Percentiles rank a stretch among this genome's conserved stretches.
Conservation (phyloP, 2,113 vertebrate genomes). For the Podiceps cristatus region DNA sequence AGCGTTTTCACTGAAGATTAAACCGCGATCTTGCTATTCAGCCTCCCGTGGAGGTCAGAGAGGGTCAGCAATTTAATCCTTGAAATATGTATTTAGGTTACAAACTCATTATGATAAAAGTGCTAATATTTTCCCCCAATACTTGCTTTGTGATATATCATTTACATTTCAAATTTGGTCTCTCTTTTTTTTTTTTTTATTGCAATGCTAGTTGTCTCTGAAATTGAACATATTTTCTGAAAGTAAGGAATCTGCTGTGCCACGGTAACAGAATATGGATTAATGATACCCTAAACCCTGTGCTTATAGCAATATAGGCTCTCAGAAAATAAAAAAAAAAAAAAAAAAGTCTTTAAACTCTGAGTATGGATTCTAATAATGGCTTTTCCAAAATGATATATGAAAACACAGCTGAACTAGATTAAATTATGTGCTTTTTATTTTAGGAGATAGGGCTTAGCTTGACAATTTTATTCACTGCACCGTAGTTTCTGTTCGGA, state of each 20-base stretch:
- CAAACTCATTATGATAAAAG: slow-evolving; percentile 57
- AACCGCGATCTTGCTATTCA: slow-evolving; percentile 17
- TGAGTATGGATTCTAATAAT: neutral
- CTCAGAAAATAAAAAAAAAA: neutral
- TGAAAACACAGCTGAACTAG: neutral
- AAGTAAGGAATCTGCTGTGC: neutral
- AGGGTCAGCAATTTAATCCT: slow-evolving; percentile 34
- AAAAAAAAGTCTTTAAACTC: neutral
- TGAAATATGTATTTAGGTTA: slow-evolving; percentile 60
- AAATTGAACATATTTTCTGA: neutral
- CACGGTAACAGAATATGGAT: neutral
- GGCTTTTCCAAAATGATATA: neutral
- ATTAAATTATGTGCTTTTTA: slow-evolving; percentile 9
- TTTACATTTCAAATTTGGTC: slow-evolving; percentile 37
- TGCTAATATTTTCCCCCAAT: slow-evolving; percentile 23
- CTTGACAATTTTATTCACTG: neutral
- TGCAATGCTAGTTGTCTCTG: neutral
- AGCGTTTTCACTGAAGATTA: slow-evolving; percentile 45
- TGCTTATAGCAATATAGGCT: neutral
- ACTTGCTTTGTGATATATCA: neutral
- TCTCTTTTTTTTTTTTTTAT: neutral
- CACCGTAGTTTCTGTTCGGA: neutral
- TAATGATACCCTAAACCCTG: slow-evolving; percentile 1
- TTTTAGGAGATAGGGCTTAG: neutral
- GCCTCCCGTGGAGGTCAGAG: neutral